phyloP scores from a whole-genome alignment of 2,888 invertebrate genomes.

The Cotesia congregata region DNA sequence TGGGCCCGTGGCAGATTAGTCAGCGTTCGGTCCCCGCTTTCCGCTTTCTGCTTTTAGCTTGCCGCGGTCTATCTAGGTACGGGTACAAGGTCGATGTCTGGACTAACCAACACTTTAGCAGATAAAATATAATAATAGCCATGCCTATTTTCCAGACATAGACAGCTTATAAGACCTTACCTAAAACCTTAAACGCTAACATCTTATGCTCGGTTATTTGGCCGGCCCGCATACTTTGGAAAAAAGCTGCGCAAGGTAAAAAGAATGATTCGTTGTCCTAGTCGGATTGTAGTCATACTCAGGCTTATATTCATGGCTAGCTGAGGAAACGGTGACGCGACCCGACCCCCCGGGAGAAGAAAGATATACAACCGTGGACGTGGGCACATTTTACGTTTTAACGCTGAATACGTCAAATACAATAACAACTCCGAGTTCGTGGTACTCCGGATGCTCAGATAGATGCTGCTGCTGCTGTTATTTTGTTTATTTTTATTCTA shows the following conservation, averaged over 20 bases:
- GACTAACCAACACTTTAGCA: too few relatives aligned
- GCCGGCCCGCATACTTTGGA: background rate
- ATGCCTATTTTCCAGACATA: too few relatives aligned
- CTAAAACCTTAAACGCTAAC: background rate
- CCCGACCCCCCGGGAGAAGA: conserved; percentile 33
- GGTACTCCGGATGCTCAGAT: background rate
- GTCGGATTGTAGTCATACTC: too few relatives aligned
- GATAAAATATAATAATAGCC: too few relatives aligned
- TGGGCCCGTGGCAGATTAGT: background rate
- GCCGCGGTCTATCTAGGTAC: background rate
- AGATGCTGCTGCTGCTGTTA: too few relatives aligned
- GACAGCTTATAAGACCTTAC: background rate
- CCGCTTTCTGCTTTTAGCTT: too few relatives aligned
- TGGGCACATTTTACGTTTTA: background rate
- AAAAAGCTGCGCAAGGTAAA: too few relatives aligned
- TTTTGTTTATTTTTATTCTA: too few relatives aligned
- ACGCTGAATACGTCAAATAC: conserved; percentile 11
- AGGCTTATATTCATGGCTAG: too few relatives aligned
- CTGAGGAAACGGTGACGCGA: background rate
- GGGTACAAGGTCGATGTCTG: background rate
- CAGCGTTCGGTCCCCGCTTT: background rate
- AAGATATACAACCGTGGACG: conserved; percentile 30
- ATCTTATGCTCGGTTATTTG: background rate
- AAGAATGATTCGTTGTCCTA: too few relatives aligned
- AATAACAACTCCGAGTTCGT: background rate